Percentiles rank a stretch among this genome's conserved stretches.
Evolutionary conservation across 1,140 invertebrate genomes (phyloP).

Genomic region (Sarcophaga peregrina): DNA sequence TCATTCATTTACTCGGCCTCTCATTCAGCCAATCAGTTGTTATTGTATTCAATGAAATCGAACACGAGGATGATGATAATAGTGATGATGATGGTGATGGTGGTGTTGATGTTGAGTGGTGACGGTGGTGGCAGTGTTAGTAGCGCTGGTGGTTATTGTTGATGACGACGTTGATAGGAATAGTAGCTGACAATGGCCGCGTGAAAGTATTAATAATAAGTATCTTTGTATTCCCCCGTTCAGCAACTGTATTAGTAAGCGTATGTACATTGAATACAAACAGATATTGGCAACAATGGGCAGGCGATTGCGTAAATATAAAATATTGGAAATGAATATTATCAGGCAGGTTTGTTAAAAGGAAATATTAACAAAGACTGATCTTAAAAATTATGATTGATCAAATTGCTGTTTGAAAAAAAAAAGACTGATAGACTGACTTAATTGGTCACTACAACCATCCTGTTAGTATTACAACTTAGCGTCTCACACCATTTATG

Average conservation of each 20-base stretch:
- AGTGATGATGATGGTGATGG: background rate
- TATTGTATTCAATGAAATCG: conserved; percentile 2
- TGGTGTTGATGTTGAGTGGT: background rate
- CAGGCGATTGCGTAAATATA: background rate
- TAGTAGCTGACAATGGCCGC: conserved; percentile 38
- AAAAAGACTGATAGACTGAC: too few species aligned
- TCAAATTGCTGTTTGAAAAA: too few species aligned
- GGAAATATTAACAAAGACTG: too few species aligned
- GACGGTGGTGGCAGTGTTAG: background rate
- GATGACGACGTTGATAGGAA: conserved; percentile 11
- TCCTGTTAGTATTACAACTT: too few species aligned
- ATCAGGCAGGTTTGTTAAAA: background rate
- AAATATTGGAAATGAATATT: background rate
- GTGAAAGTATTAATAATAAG: conserved; percentile 23
- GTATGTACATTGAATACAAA: background rate
- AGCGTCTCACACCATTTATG: too few species aligned
- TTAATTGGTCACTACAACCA: too few species aligned
- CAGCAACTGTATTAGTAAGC: background rate
- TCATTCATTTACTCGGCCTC: background rate
- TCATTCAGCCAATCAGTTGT: conserved; percentile 1
- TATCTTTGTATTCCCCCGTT: too few species aligned
- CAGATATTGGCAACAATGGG: background rate
- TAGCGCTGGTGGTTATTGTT: background rate
- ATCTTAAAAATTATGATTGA: too few species aligned
- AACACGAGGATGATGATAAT: background rate